Percentiles rank a stretch among this genome's conserved stretches.
phyloP scores from a whole-genome alignment of 2,113 vertebrate species.

The Hypocryptadius cinnamomeus region DNA sequence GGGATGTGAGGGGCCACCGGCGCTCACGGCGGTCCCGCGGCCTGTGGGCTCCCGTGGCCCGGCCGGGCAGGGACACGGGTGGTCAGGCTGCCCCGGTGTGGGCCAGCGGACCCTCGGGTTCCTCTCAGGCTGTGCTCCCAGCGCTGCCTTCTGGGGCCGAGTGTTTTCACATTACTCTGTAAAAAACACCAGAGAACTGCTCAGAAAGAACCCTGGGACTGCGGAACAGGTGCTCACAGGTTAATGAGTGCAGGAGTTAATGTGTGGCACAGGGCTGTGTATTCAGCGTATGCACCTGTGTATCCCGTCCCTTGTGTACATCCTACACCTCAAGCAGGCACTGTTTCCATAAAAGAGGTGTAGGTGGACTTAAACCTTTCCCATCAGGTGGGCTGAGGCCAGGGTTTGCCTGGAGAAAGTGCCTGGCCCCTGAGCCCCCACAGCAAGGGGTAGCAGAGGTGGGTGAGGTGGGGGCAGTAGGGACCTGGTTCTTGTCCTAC shows the following conservation, averaged over 20 bases:
- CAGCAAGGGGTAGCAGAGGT: accelerated
- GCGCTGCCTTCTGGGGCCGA: accelerated
- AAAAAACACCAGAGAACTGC: no score
- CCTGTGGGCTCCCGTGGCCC: not conserved
- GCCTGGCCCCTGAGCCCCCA: accelerated
- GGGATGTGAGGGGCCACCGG: not conserved
- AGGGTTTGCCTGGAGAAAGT: not conserved
- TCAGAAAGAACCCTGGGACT: not conserved
- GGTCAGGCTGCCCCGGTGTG: no score
- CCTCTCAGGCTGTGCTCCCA: not conserved
- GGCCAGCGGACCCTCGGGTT: no score
- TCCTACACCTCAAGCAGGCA: accelerated
- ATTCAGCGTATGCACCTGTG: accelerated
- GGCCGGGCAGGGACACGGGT: not conserved
- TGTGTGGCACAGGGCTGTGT: accelerated
- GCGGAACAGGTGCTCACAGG: accelerated
- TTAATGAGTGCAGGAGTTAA: not conserved
- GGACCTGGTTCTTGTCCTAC: not conserved
- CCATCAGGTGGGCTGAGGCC: no score
- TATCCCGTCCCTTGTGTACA: accelerated
- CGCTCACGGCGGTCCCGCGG: not conserved
- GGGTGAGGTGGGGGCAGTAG: accelerated
- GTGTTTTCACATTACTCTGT: no score
- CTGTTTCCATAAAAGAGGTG: accelerated
- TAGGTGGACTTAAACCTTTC: not conserved